phyloP scores from a whole-genome alignment of 1,140 invertebrate genomes.

The Solenopsis invicta region DNA sequence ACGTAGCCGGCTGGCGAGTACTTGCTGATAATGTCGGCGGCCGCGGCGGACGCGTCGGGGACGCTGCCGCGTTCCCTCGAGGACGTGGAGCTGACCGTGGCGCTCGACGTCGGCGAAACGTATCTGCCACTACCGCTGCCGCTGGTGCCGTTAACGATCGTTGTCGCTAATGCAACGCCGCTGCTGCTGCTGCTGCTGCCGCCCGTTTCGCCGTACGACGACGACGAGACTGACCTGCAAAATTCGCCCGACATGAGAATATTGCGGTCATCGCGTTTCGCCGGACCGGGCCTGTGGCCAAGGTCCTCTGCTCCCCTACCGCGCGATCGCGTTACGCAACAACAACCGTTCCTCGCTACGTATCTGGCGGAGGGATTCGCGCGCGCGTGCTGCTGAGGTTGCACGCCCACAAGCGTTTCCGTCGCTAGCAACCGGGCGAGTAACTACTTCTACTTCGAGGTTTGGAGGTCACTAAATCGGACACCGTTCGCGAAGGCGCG shows the following conservation, averaged over 20 bases:
- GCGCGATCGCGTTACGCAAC: constrained; percentile 41
- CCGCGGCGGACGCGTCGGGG: constrained; percentile 84
- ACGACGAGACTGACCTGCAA: constrained; percentile 83
- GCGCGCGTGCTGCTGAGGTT: neutral
- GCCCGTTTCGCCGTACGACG: constrained; percentile 77
- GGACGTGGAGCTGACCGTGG: constrained; percentile 60
- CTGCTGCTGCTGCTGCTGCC: constrained; percentile 48
- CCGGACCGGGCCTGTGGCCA: constrained; percentile 78
- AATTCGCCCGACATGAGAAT: constrained; percentile 69
- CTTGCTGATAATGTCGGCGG: constrained; percentile 88
- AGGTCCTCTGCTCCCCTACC: constrained; percentile 64
- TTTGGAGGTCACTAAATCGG: constrained; percentile 66
- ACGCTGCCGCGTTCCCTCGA: constrained; percentile 82
- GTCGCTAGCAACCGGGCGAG: neutral
- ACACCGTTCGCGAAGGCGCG: constrained; percentile 48
- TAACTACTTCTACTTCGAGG: constrained; percentile 37
- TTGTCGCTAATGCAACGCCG: constrained; percentile 33
- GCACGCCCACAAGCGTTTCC: neutral
- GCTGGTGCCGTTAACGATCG: constrained; percentile 56
- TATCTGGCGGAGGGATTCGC: neutral
- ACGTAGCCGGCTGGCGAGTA: constrained; percentile 90
- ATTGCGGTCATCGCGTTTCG: constrained; percentile 61
- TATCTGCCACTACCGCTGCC: constrained; percentile 46
- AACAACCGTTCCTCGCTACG: too few species aligned
- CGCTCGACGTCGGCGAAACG: constrained; percentile 58